Conservation (phyloP, 2,797 vertebrate species). For the Balearica regulorum region DNA sequence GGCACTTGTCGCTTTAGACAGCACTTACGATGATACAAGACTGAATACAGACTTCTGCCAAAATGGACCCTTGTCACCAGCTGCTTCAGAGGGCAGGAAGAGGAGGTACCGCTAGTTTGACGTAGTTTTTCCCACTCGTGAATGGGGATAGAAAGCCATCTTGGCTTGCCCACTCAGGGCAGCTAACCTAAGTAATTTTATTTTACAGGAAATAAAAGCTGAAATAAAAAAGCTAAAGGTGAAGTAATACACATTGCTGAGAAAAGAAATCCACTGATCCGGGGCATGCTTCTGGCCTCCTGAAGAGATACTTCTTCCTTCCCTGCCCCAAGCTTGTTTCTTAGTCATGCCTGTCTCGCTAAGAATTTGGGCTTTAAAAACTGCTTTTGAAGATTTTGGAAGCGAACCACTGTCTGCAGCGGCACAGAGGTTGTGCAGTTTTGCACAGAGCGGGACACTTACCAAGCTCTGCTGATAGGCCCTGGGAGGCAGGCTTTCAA, state of each 20-base stretch:
- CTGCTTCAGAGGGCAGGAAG: not conserved
- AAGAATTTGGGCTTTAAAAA: not conserved
- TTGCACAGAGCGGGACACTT: not conserved
- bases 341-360: fast-evolving
- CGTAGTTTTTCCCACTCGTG: not conserved
- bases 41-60: not conserved
- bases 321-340: not conserved
- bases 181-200: not conserved
- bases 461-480: not conserved
- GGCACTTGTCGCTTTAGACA: fast-evolving
- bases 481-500: not conserved
- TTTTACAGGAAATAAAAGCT: not conserved
- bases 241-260: not conserved
- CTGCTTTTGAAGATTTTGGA: not conserved
- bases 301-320: not conserved
- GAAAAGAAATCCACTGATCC: not conserved
- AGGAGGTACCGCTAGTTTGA: not conserved
- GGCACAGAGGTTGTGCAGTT: not conserved
- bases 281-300: not conserved
- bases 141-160: not conserved
- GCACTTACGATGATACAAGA: not conserved
- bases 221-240: not conserved
- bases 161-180: not conserved
- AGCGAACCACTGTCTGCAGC: not conserved
- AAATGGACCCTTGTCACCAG: not conserved